A percentile compares a stretch with the other conserved stretches of the same genome.
Evolutionary conservation across 2,888 invertebrate genomes (phyloP).

Genomic region (Hesperia comma): DNA sequence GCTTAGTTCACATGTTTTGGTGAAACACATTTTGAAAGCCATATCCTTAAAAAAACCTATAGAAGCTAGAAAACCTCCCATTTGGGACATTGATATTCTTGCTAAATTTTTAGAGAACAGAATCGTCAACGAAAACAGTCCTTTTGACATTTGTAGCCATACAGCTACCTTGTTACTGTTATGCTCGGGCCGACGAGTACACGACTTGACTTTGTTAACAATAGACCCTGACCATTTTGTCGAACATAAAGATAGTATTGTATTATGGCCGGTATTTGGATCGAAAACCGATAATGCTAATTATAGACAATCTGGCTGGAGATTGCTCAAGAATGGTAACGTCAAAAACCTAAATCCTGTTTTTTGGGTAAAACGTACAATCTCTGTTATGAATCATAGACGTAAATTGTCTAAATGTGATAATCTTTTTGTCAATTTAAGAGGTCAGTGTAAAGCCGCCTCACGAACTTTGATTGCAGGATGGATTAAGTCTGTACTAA

Average conservation of each 20-base stretch:
- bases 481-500: constrained; percentile 11
- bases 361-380: constrained; percentile 17
- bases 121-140: neutral
- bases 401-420: neutral
- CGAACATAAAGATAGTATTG: constrained; percentile 10
- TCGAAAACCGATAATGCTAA: constrained; percentile 24
- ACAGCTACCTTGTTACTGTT: constrained; percentile 23
- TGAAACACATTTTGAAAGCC: constrained; percentile 40
- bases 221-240: constrained; percentile 5
- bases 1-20: constrained; percentile 36
- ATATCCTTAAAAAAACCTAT: constrained; percentile 31
- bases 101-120: neutral
- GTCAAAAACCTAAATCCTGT: constrained; percentile 29
- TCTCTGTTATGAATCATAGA: constrained; percentile 11
- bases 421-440: constrained; percentile 20
- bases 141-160: constrained; percentile 9
- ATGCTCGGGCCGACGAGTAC: constrained; percentile 7
- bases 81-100: constrained; percentile 15
- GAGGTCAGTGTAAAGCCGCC: constrained; percentile 8
- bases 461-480: constrained; percentile 16
- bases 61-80: neutral
- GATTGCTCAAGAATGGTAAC: constrained; percentile 10
- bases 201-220: constrained; percentile 12
- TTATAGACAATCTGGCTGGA: constrained; percentile 35
- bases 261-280: constrained; percentile 27